A percentile compares a stretch with the other conserved stretches of the same genome.
Evolutionary conservation across 2,113 vertebrate genomes (phyloP).

Genomic region (Camelus bactrianus): DNA sequence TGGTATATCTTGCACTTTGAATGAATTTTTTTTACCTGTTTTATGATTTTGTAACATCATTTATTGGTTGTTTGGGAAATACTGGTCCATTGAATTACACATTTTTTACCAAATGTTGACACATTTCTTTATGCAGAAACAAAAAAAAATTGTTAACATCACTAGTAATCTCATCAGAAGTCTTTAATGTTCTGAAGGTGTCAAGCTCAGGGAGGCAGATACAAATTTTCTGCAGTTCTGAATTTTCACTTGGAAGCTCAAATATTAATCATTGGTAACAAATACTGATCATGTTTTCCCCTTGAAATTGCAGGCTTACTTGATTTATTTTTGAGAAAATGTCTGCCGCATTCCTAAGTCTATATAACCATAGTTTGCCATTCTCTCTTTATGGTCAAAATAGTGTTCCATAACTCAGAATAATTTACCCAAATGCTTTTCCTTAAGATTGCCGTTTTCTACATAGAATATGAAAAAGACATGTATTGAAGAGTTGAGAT

Average conservation of each 20-base stretch:
- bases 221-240: background rate
- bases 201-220: background rate
- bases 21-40: background rate
- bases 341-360: background rate
- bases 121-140: background rate
- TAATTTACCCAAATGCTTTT: background rate
- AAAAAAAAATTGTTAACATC: conserved; percentile 9
- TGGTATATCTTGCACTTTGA: background rate
- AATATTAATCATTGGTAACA: conserved; percentile 14
- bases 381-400: background rate
- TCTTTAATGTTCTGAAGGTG: background rate
- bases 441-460: background rate
- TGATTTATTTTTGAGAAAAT: conserved; percentile 48
- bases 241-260: background rate
- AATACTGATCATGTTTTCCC: background rate
- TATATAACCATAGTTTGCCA: background rate
- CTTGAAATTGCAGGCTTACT: conserved; percentile 1
- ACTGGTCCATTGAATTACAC: background rate
- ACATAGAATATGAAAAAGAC: background rate
- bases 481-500: background rate
- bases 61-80: conserved; percentile 22
- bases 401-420: background rate
- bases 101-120: background rate
- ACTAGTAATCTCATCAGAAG: background rate
- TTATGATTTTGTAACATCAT: conserved; percentile 32